Percentiles rank a stretch among this genome's conserved stretches.
Conservation (phyloP, 37 sponge, comb jelly and placozoan genomes). For the Chondrilla cf. caribensis region DNA sequence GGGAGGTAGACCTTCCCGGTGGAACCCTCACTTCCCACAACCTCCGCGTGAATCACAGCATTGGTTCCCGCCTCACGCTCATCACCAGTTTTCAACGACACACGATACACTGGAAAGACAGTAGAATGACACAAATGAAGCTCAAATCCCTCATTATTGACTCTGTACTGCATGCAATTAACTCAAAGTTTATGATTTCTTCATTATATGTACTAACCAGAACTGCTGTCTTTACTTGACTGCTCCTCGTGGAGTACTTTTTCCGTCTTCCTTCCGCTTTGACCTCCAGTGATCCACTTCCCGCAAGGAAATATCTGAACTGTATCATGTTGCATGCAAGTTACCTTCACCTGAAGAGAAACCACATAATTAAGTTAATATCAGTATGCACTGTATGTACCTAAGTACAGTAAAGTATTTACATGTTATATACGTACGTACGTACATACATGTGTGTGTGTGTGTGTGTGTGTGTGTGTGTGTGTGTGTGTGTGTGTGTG, state of each 20-base stretch:
- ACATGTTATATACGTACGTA: no score
- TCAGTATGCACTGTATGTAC: no score
- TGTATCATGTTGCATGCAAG: background rate
- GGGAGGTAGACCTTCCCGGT: conserved; percentile 43
- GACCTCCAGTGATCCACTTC: background rate
- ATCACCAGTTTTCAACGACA: conserved; percentile 58
- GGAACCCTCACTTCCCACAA: conserved; percentile 48
- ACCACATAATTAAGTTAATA: background rate
- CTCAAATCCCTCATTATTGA: no score
- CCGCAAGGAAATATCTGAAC: background rate
- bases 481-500: background rate
- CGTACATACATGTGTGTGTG: background rate
- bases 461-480: background rate
- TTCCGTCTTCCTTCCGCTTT: background rate
- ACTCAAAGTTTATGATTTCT: no score
- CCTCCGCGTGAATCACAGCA: conserved; percentile 67
- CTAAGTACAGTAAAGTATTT: no score
- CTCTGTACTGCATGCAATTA: no score
- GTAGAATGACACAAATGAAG: no score
- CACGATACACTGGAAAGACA: conserved; percentile 21
- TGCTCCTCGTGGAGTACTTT: background rate
- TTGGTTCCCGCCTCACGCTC: conserved; percentile 79
- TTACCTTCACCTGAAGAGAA: background rate
- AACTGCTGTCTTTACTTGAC: background rate
- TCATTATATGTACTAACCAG: background rate